Evolutionary conservation across 2,113 vertebrate species (phyloP).

Genomic region (Callipepla californica): DNA sequence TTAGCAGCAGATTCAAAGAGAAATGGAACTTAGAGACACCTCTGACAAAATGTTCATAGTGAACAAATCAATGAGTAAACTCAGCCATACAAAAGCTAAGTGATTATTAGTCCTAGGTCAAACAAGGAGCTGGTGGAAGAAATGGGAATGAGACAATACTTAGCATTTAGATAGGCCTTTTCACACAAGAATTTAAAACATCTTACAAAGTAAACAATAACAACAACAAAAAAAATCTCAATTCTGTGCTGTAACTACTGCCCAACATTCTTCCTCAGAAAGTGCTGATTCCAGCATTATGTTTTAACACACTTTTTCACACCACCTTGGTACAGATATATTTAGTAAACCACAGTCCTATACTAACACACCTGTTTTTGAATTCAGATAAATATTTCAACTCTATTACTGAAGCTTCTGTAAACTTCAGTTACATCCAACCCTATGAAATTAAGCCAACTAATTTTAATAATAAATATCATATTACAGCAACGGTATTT

Average conservation of each 20-base stretch:
- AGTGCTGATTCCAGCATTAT: neutral
- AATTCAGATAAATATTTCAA: conserved; percentile 48
- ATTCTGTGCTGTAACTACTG: neutral
- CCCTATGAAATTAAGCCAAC: conserved; percentile 61
- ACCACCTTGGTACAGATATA: neutral
- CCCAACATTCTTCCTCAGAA: neutral
- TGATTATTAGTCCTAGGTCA: conserved; percentile 50
- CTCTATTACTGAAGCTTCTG: conserved; percentile 35
- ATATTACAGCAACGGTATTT: conserved; percentile 27
- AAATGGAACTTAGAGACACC: conserved; percentile 38
- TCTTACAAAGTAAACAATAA: conserved; percentile 52
- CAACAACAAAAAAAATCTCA: neutral
- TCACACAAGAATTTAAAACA: conserved; percentile 65
- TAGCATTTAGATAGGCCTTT: conserved; percentile 27
- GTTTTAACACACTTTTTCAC: neutral
- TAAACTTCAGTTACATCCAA: conserved; percentile 19
- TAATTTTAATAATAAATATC: conserved; percentile 63
- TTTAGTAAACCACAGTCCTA: neutral
- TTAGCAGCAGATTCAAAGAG: conserved; percentile 28
- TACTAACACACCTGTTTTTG: neutral
- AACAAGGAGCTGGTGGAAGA: conserved; percentile 49
- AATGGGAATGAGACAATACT: conserved; percentile 32
- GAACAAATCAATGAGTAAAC: conserved; percentile 23
- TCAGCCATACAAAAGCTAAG: conserved; percentile 57
- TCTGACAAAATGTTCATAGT: conserved; percentile 23